Conservation (phyloP, 1,140 invertebrate genomes). For the Pseudomyrmex cubaensis region DNA sequence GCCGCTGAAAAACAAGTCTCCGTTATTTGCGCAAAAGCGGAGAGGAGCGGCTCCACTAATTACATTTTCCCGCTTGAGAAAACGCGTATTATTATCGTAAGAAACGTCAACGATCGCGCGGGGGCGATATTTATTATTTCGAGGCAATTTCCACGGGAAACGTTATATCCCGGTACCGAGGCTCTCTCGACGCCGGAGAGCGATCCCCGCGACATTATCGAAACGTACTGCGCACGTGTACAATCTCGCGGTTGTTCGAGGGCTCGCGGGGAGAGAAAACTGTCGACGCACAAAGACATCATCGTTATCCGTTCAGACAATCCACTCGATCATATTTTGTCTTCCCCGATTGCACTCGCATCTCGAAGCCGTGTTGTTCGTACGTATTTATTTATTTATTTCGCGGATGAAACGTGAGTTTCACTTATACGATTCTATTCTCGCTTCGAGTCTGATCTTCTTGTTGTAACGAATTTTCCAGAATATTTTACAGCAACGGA, state of each 20-base stretch:
- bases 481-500: no score
- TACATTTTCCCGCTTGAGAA: conserved; percentile 60
- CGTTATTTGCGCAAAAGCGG: conserved; percentile 47
- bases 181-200: conserved; percentile 13
- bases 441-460: no score
- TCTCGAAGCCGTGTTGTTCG: conserved; percentile 9
- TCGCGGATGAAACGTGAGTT: conserved; percentile 16
- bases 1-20: conserved; percentile 20
- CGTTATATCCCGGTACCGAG: conserved; percentile 25
- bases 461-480: no score
- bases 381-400: conserved; percentile 24
- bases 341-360: conserved; percentile 30
- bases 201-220: conserved; percentile 27
- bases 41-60: conserved; percentile 31
- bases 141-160: conserved; percentile 36
- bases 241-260: conserved; percentile 12
- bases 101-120: conserved; percentile 25
- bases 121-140: conserved; percentile 51
- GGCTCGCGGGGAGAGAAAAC: background rate
- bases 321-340: conserved; percentile 45
- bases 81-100: conserved; percentile 40
- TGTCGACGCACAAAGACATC: conserved; percentile 17
- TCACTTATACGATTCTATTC: background rate
- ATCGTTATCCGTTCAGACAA: conserved; percentile 44
- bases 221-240: conserved; percentile 12